A percentile compares a stretch with the other conserved stretches of the same genome.
phyloP scores from a whole-genome alignment of 1,140 invertebrate genomes.

The Brachionus asplanchnoidis region DNA sequence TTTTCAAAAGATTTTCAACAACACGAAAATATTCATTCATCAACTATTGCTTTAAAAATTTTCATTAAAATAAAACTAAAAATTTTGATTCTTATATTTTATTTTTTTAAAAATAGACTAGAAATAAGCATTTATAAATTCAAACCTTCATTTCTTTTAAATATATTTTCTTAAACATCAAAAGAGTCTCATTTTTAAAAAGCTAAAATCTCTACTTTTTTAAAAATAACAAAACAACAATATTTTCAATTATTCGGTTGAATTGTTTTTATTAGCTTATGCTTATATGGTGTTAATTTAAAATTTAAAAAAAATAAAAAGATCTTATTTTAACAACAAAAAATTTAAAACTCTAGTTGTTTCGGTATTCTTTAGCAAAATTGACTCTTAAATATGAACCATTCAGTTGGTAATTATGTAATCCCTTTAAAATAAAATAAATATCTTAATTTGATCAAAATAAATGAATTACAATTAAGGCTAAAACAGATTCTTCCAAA shows the following conservation, averaged over 20 bases:
- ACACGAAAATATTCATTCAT: too few relatives aligned
- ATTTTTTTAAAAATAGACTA: slow-evolving; percentile 38
- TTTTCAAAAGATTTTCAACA: neutral
- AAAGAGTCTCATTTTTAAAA: neutral
- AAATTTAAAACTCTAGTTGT: neutral
- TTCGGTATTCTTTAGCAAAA: slow-evolving; percentile 32
- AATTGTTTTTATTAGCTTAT: neutral
- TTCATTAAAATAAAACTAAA: too few relatives aligned
- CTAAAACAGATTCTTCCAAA: slow-evolving; percentile 89
- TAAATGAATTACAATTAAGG: slow-evolving; percentile 66
- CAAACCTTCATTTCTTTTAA: neutral
- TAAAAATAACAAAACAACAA: slow-evolving; percentile 13
- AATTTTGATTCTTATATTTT: neutral
- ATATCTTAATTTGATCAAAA: neutral
- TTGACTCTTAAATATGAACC: slow-evolving; percentile 39
- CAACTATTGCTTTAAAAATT: too few relatives aligned
- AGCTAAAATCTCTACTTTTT: neutral
- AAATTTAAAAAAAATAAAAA: neutral
- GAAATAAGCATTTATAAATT: slow-evolving; percentile 12
- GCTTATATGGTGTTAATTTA: slow-evolving; percentile 1
- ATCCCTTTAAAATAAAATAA: neutral
- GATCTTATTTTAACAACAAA: neutral
- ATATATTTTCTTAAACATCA: neutral
- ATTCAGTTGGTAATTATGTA: slow-evolving; percentile 38
- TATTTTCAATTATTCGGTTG: slow-evolving; percentile 1